Percentiles rank a stretch among this genome's conserved stretches.
Evolutionary conservation across 2,113 vertebrate species (phyloP).

Genomic region (Zeus faber): DNA sequence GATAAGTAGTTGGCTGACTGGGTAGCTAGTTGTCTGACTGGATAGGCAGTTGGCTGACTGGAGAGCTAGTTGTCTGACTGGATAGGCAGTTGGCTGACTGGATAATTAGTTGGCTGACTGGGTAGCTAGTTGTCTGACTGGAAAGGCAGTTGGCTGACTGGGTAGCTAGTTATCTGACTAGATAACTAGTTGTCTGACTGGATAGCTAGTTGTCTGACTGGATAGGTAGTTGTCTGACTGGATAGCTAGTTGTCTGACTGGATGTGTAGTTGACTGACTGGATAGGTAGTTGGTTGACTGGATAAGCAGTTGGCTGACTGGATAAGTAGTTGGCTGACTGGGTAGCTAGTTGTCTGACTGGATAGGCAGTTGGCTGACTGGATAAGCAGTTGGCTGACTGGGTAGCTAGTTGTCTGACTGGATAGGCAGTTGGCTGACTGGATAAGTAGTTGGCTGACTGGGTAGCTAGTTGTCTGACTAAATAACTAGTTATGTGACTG

Average conservation of each 20-base stretch:
- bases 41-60: no score
- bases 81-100: background rate
- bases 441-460: background rate
- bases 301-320: background rate
- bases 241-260: no score
- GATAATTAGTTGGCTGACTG: constrained; percentile 31
- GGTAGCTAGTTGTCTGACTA: no score
- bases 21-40: background rate
- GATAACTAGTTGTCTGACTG: constrained; percentile 32
- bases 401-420: constrained; percentile 31
- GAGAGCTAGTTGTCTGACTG: no score
- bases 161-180: no score
- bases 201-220: no score
- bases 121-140: no score
- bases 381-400: background rate
- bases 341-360: constrained; percentile 31
- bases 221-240: background rate
- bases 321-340: no score
- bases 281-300: no score
- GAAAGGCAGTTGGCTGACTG: background rate
- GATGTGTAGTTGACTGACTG: constrained; percentile 30
- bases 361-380: no score
- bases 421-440: no score
- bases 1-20: no score
- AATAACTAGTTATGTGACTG: constrained; percentile 25